phyloP scores from a whole-genome alignment of 1,140 invertebrate species.

The Trichonephila clavipes region DNA sequence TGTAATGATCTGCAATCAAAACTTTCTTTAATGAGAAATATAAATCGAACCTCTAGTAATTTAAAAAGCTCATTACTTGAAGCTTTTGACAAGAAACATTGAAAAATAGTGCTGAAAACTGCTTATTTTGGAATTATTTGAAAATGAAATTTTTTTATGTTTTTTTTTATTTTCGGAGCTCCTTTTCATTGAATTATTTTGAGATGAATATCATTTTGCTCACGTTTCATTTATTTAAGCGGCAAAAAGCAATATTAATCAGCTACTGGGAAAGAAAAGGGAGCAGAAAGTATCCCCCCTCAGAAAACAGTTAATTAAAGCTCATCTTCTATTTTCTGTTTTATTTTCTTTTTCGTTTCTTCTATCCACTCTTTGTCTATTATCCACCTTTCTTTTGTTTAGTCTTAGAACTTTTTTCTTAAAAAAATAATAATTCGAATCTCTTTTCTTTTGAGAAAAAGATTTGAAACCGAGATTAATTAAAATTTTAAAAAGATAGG shows the following conservation, averaged over 20 bases:
- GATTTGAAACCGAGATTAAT: slow-evolving; percentile 6
- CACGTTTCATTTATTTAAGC: neutral
- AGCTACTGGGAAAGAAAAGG: neutral
- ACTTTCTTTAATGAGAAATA: neutral
- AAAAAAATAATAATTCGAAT: neutral
- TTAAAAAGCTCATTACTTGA: neutral
- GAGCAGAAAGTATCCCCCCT: neutral
- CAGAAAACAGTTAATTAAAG: slow-evolving; percentile 1
- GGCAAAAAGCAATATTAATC: neutral
- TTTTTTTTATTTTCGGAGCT: neutral
- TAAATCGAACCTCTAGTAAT: neutral
- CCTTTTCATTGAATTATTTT: neutral
- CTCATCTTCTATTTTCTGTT: neutral
- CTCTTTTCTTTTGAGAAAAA: neutral
- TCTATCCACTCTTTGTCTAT: neutral
- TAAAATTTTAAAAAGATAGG: neutral
- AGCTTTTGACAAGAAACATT: neutral
- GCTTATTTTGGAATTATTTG: neutral
- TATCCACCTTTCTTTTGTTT: neutral
- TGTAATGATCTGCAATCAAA: neutral
- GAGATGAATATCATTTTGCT: neutral
- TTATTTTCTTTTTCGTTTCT: neutral
- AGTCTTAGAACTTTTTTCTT: neutral
- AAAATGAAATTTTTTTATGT: neutral
- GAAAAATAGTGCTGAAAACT: neutral